Base-by-base conservation (phyloP, 1,140 invertebrate species). In the Trachymyrmex septentrionalis region DNA sequence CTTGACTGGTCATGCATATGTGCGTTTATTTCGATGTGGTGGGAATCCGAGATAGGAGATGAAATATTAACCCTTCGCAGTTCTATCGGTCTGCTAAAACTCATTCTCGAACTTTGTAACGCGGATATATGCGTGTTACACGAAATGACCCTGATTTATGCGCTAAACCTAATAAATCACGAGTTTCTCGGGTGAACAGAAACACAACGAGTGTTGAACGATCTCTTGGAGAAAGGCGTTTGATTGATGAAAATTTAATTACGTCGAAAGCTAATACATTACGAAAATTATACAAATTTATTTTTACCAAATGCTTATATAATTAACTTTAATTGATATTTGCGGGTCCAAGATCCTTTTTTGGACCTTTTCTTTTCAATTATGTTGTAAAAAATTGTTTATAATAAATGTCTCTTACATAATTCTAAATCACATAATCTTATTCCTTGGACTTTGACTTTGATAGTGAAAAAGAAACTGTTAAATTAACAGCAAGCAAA, bases 31-130 rank as follows among this genome's bases (percentile, higher is more conserved):
- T 69, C 89, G 80, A 63, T 81, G 10, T 21, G 69, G 57, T 78
- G 85, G 73, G 85, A 85, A 72, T 78, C 59, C 86, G 87, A 91
- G 92, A 92, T 90, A 92, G 89, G 89, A 90, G 88, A 90, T 93
- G 91, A 94, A 94, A 93, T 94, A 94, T 94, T 92, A 93, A 94
- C 92, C 92, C 91, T 77, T 77, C 84, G 19, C 53, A 85, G 73
- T 89, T 85, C 77, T 86, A 72, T 89, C 85, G 73, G 76, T 86
- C 78, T 73, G 80, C 80, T 86, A 80, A 87, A 92, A 90, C 90
- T 91, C 92, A 91, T 87, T 90, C 88, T 64, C 78, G 75, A 91
- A 88, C 53, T 85, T 71, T 16, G 63, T 27, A 48, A 55, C 85
- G 24, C 16, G n/a, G n/a, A 71, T 14, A 34, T 57, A 72, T 69